Conservation (phyloP, 2,113 vertebrate species). For the Sebastes schlegelii region DNA sequence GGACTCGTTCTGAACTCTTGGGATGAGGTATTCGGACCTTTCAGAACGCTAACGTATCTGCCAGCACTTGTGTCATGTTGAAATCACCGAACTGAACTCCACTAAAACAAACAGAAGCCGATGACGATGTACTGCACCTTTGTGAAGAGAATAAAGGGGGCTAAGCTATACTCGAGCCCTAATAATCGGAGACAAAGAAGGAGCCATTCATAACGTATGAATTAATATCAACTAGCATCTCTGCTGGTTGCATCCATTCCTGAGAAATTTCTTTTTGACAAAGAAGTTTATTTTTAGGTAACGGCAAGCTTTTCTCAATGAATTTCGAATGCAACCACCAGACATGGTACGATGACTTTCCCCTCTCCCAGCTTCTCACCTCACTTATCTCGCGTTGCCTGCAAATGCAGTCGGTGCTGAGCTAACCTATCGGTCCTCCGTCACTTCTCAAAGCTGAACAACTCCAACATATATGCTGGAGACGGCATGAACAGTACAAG, state of each 20-base stretch:
- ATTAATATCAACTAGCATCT: slow-evolving; percentile 39
- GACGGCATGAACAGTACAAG: slow-evolving; percentile 36
- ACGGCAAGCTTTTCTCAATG: slow-evolving; percentile 24
- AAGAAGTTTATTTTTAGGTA: slow-evolving; percentile 2
- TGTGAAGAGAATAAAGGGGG: not conserved
- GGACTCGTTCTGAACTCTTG: slow-evolving; percentile 24
- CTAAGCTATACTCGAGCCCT: not conserved
- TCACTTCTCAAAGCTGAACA: slow-evolving; percentile 15
- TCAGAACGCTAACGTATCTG: slow-evolving; percentile 28
- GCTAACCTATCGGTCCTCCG: slow-evolving; percentile 7
- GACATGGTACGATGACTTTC: not conserved
- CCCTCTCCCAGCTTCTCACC: not conserved
- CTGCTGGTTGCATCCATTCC: slow-evolving; percentile 51
- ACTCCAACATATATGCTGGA: slow-evolving; percentile 5
- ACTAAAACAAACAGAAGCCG: slow-evolving; percentile 5
- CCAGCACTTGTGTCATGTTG: slow-evolving; percentile 16
- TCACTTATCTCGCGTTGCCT: not conserved
- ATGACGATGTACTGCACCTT: slow-evolving; percentile 19
- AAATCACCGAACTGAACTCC: slow-evolving; percentile 10
- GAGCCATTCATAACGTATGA: slow-evolving; percentile 46
- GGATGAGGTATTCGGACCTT: slow-evolving; percentile 65
- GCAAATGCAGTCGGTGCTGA: not conserved
- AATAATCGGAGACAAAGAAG: slow-evolving; percentile 5
- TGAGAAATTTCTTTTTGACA: slow-evolving; percentile 43
- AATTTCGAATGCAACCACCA: slow-evolving; percentile 60